These are phyloP conservation scores for Bubo scandiacus DNA, from an alignment of 2,113 vertebrate species.

Conservation along the genomic window DNA sequence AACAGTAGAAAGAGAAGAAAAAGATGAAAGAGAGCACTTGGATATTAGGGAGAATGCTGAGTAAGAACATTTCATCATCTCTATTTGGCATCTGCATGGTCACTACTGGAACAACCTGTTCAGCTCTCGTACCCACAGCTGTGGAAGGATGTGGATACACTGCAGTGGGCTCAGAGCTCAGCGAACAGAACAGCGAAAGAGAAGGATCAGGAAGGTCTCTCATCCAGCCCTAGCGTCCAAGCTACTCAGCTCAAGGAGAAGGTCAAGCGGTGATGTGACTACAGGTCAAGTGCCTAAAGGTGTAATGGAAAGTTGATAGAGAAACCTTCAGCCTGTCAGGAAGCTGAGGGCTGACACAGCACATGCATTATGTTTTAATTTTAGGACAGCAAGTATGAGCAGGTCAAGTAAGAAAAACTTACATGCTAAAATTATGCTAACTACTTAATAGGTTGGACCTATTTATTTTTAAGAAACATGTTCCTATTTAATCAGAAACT, in stretches of 20 bases:
- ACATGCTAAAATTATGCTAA: neutral
- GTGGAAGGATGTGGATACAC: neutral
- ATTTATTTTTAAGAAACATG: neutral
- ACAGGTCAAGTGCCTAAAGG: neutral
- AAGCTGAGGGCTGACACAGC: neutral
- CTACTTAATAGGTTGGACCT: neutral
- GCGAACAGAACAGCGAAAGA: neutral
- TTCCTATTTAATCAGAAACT: neutral
- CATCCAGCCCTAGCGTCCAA: accelerated
- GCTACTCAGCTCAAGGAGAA: neutral
- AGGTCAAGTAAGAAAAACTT: neutral
- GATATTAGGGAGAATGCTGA: neutral
- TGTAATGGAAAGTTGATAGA: neutral
- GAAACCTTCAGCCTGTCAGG: neutral
- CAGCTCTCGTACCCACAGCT: accelerated
- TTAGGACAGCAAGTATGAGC: neutral
- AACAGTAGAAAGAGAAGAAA: neutral
- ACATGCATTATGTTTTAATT: neutral
- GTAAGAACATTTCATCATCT: neutral
- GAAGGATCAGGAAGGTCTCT: neutral
- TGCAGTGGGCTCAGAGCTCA: neutral
- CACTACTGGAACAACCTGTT: neutral
- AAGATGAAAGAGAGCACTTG: neutral
- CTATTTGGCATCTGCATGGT: neutral
- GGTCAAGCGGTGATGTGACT: neutral